Conservation (phyloP, 2,797 vertebrate species). For the Pseudopleuronectes americanus region DNA sequence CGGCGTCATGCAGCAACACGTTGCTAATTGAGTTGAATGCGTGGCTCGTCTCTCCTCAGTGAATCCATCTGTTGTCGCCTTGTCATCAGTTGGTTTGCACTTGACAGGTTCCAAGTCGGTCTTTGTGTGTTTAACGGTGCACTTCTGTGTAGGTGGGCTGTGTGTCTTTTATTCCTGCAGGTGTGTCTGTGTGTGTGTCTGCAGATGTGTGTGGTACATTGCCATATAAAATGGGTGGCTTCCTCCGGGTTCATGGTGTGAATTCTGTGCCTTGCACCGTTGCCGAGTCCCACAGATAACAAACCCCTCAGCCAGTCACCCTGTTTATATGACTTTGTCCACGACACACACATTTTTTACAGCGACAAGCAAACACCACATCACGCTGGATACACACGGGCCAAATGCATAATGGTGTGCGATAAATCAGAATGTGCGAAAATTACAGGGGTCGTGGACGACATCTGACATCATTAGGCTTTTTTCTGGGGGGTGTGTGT, state of each 20-base stretch:
- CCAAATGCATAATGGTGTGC: slow-evolving; percentile 37
- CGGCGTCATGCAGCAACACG: slow-evolving; percentile 78
- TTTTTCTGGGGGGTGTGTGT: background rate
- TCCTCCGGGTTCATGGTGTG: slow-evolving; percentile 52
- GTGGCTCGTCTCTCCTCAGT: slow-evolving; percentile 79
- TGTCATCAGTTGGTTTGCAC: slow-evolving; percentile 80
- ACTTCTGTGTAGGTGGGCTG: slow-evolving; percentile 65
- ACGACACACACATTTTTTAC: slow-evolving; percentile 22
- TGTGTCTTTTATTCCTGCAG: too few species aligned
- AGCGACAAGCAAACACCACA: slow-evolving; percentile 26
- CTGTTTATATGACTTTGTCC: slow-evolving; percentile 44
- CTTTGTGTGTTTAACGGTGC: slow-evolving; percentile 79
- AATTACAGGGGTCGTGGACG: slow-evolving; percentile 39
- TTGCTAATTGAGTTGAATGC: slow-evolving; percentile 84
- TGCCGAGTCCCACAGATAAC: slow-evolving; percentile 44
- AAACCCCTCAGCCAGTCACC: slow-evolving; percentile 44
- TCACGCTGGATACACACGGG: slow-evolving; percentile 1
- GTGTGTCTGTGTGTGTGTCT: slow-evolving; percentile 32
- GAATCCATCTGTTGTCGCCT: slow-evolving; percentile 82
- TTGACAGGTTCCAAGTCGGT: slow-evolving; percentile 79
- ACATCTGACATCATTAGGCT: slow-evolving; percentile 43
- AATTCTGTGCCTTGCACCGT: slow-evolving; percentile 36
- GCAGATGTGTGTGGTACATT: slow-evolving; percentile 13
- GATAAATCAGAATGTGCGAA: slow-evolving; percentile 56
- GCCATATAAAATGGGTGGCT: slow-evolving; percentile 62